Base-by-base conservation (phyloP, 2,797 vertebrate genomes). In the Enteromius paludinosus region DNA sequence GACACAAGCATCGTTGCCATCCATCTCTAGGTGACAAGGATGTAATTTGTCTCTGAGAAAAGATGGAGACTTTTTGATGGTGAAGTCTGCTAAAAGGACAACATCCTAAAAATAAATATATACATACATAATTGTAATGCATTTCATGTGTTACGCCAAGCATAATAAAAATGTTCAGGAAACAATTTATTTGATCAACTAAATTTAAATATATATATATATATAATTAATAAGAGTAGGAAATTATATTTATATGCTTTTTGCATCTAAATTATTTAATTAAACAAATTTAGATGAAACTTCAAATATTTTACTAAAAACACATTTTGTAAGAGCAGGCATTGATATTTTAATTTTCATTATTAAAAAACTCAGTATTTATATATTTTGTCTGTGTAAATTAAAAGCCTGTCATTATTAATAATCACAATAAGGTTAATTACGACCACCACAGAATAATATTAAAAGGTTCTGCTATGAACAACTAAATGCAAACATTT, bases 11-110 rank as follows among this genome's bases (percentile, higher is more conserved):
- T 87, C 25, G 0, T 83, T 86, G 69, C 88, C 92, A 0, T 90
- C 90, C 73, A 95, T 89, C 80, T 92, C 88, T 86, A 95, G 89
- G 87, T 92, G 91, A 72, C 87, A 94, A 15, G 89, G 87, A 86
- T 95, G 94, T 14, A 91, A 88, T 56, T 89, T 89, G 89, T 94
- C 93, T 72, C 87, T 90, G 0, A 86, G 82, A 69, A 82, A 89
- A 0, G 93, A 93, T 83, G 94, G 92, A 65, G 94, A 94, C 83
- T 90, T 92, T 28, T 83, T 87, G 73, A 94, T 90, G 5, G 84
- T 87, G 83, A 95, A 95, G 83, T 94, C 93, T 47, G 91, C 87
- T 73, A 89, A 84, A 80, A 86, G 74, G 56, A 95, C 80, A 81
- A 91, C 82, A 78, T 94, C 93, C 94, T 95, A 87, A n/a, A 35